phyloP scores from a whole-genome alignment of 2,113 vertebrate species.

The Festucalex cinctus region DNA sequence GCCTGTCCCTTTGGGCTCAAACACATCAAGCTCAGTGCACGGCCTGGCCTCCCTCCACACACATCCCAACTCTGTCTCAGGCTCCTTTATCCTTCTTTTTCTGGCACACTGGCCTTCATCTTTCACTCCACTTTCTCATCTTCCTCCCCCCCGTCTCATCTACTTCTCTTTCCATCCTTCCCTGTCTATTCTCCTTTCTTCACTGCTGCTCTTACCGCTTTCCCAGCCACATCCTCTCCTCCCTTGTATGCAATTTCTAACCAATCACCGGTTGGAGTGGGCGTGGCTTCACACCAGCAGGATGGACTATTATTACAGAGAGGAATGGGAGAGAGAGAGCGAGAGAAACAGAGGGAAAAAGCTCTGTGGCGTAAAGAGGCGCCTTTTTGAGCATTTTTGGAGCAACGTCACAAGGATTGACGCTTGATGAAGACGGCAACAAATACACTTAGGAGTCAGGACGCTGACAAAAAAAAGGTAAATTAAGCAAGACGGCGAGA shows the following conservation, averaged over 20 bases:
- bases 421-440: conserved; percentile 59
- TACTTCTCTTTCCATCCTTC: conserved; percentile 1
- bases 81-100: conserved; percentile 18
- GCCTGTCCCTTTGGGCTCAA: conserved; percentile 54
- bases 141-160: conserved; percentile 1
- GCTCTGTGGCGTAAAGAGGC: conserved; percentile 50
- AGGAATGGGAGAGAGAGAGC: background rate
- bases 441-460: conserved; percentile 27
- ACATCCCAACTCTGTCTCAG: conserved; percentile 11
- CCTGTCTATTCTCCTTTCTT: background rate
- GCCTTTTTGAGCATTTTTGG: conserved; percentile 55
- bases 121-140: conserved; percentile 26
- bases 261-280: conserved; percentile 62
- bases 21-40: conserved; percentile 41
- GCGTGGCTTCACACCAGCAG: conserved; percentile 51
- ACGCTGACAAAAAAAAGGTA: conserved; percentile 20
- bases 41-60: background rate
- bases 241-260: conserved; percentile 10
- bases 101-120: conserved; percentile 16
- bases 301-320: conserved; percentile 26
- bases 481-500: conserved; percentile 14
- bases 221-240: background rate
- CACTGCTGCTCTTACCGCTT: background rate
- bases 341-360: conserved; percentile 21
- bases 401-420: conserved; percentile 52